These are phyloP conservation scores for Heterodera carotae DNA, from an alignment of 1,140 invertebrate species.

Conservation along the genomic window DNA sequence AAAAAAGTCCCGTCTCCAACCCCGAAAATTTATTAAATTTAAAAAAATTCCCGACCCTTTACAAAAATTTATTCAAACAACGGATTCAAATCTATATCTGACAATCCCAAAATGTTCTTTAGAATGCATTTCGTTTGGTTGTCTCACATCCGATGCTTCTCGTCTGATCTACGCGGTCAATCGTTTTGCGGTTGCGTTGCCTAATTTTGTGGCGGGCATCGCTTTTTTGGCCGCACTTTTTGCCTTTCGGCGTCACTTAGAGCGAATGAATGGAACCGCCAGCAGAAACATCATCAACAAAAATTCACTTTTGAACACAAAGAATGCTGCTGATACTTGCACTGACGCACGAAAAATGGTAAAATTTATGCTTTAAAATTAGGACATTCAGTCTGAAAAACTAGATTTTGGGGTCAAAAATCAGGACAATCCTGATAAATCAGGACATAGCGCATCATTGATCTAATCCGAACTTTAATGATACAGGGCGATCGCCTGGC, in stretches of 20 bases:
- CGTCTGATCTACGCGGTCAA: slow-evolving; percentile 32
- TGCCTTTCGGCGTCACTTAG: slow-evolving; percentile 14
- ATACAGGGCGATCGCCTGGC: slow-evolving; percentile 28
- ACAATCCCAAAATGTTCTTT: slow-evolving; percentile 2
- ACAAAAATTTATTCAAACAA: no score
- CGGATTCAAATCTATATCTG: no score
- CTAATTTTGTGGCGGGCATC: slow-evolving; percentile 25
- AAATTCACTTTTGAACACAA: not conserved
- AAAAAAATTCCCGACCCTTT: not conserved
- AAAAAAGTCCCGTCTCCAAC: no score
- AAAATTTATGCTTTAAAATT: not conserved
- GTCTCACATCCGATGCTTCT: slow-evolving; percentile 31
- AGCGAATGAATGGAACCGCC: not conserved
- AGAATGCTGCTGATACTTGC: not conserved
- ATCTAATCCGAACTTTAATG: no score
- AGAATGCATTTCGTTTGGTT: slow-evolving; percentile 36
- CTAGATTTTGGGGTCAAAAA: no score
- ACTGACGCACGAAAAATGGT: slow-evolving; percentile 23
- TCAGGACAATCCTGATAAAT: no score
- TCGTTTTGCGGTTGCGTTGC: slow-evolving; percentile 28
- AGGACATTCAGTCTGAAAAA: no score
- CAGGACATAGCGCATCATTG: no score
- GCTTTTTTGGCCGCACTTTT: slow-evolving; percentile 28
- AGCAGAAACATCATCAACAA: not conserved
- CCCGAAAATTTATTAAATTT: not conserved